These are phyloP conservation scores for Plebejus melissa DNA, from an alignment of 2,888 invertebrate species.

Conservation along the genomic window DNA sequence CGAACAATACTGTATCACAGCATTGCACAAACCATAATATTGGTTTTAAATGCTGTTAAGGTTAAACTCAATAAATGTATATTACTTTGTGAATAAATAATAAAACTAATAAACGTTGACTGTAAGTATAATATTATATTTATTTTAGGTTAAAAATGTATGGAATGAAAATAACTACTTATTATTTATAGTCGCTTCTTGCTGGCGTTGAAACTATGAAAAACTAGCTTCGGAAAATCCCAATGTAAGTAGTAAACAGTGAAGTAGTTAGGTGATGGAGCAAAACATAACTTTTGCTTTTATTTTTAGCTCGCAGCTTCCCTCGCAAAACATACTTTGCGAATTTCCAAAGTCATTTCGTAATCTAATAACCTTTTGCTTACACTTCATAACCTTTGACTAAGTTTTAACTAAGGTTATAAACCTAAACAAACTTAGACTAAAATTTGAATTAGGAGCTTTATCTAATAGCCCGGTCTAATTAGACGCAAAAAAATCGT, in stretches of 20 bases:
- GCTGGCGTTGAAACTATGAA: not conserved
- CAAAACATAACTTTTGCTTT: not conserved
- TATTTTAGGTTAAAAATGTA: not conserved
- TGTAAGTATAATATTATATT: not conserved
- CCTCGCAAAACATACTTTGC: not conserved
- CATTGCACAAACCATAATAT: too few relatives aligned
- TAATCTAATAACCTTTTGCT: not conserved
- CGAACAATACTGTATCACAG: too few relatives aligned
- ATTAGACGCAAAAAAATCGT: too few relatives aligned
- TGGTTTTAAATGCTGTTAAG: too few relatives aligned
- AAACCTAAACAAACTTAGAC: not conserved
- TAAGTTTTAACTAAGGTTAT: not conserved
- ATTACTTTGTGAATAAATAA: too few relatives aligned
- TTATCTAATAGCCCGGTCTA: not conserved
- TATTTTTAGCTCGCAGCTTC: not conserved
- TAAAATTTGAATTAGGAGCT: conserved; percentile 3
- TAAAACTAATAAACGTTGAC: not conserved
- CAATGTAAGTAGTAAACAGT: not conserved
- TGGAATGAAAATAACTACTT: not conserved
- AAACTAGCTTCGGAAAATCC: not conserved
- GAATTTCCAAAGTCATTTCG: not conserved
- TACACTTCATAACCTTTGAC: not conserved
- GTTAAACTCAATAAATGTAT: too few relatives aligned
- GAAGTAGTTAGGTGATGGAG: conserved; percentile 4
- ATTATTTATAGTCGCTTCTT: not conserved